Percentiles rank a stretch among this genome's conserved stretches.
These are phyloP conservation scores for Lypha dubia DNA, from an alignment of 2,888 invertebrate species.

Conservation along the genomic window DNA sequence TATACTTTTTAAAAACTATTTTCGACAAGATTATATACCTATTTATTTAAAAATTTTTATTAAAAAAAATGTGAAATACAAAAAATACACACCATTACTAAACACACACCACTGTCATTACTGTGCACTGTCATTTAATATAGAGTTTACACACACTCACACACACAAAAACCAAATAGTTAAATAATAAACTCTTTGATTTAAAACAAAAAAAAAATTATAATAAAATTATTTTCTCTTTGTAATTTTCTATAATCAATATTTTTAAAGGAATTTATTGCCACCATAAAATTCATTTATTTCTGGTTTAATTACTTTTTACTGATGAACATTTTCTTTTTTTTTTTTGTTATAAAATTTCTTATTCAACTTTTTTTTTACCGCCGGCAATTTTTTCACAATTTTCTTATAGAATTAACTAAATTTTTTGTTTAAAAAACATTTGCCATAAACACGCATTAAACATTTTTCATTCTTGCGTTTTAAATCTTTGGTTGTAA, in stretches of 20 bases:
- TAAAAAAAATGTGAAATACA: not conserved
- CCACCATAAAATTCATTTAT: conserved; percentile 20
- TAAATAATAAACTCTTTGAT: conserved; percentile 56
- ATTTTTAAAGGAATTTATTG: conserved; percentile 31
- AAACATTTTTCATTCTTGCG: not conserved
- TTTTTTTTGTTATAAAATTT: conserved; percentile 17
- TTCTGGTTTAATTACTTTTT: conserved; percentile 11
- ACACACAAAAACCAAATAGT: conserved; percentile 54
- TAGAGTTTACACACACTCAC: conserved; percentile 66
- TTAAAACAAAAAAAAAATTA: conserved; percentile 23
- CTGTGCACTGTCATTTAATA: conserved; percentile 83
- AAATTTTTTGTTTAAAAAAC: conserved; percentile 6
- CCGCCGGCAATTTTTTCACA: conserved; percentile 54
- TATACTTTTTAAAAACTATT: not conserved
- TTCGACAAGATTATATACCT: not conserved
- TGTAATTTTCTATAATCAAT: not conserved
- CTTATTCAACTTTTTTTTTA: conserved; percentile 34
- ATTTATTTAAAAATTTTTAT: not conserved
- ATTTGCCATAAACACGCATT: not conserved
- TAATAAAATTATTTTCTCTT: not conserved
- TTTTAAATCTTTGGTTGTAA: conserved; percentile 56
- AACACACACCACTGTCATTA: conserved; percentile 83
- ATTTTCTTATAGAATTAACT: conserved; percentile 17
- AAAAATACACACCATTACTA: conserved; percentile 82
- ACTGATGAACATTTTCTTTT: conserved; percentile 16